Base-by-base conservation (phyloP, 2,888 invertebrate genomes). In the Xestia sexstrigata region DNA sequence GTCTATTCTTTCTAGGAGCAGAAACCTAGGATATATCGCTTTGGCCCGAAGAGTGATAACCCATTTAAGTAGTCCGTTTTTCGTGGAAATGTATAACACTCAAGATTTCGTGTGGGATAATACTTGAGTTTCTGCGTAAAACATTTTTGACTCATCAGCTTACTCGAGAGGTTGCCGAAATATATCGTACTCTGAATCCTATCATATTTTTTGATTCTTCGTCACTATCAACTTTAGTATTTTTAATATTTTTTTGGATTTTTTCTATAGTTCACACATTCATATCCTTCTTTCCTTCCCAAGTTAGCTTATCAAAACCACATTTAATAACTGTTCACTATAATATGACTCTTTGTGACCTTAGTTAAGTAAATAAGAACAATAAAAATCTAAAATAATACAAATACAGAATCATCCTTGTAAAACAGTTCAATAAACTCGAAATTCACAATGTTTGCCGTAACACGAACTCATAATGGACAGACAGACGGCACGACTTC, bases 391-490 rank as follows among this genome's bases (percentile, higher is more conserved):
- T 2, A 20, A n/a, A 74, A 45, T 20, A n/a, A 35, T 2, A 20
- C 23, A 47, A 23, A 68, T 26, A 26, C 26, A 79, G 20, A 20
- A 23, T 30, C 13, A 52, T 39, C 4, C 15, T 39, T 55, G 45
- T 30, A 1, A n/a, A 74, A n/a, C 35, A 74, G 55, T 63, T 81
- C 45, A 78, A 74, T 20, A 78, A 78, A 74, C 52, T 47, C 47
- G 26, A 81, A 58, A 47, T 30, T 74, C 30, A 4, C n/a, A 74
- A 65, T 47, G 30, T 74, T 39, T 55, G 35, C 23, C 63, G 47
- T 65, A 42, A 65, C 5, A 13, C 2, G 39, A 75, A 55, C 55
- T 78, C 63, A 81, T 75, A 78, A 55, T n/a, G 39, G 30, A 75
- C 30, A 30, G 74, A 80, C 62, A 74, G 81, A 62, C 52, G 45